Evolutionary conservation across 1,140 invertebrate genomes (phyloP).

Genomic region (Tetragonula clypearis): DNA sequence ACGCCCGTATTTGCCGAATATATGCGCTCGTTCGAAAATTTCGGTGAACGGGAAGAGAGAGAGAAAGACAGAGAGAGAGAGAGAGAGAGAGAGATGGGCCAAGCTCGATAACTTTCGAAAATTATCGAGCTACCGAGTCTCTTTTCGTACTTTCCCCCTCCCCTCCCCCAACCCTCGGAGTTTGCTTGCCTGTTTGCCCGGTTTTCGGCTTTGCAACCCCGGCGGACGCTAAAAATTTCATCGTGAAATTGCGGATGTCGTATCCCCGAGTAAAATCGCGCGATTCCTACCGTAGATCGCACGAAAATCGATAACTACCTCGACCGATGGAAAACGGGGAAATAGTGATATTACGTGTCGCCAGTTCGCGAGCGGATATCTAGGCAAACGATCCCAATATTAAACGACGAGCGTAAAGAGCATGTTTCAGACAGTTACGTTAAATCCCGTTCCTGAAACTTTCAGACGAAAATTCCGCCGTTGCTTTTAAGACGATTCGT

Average conservation of each 20-base stretch:
- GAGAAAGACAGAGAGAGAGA: too few species aligned
- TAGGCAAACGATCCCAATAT: not conserved
- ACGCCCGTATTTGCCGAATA: slow-evolving; percentile 18
- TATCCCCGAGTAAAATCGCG: slow-evolving; percentile 2
- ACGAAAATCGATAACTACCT: not conserved
- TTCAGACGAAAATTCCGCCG: not conserved
- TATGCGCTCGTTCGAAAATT: slow-evolving; percentile 16
- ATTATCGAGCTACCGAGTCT: slow-evolving; percentile 17
- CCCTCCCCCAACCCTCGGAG: not conserved
- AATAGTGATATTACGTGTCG: not conserved
- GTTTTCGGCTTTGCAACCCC: not conserved
- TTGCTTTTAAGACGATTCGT: not conserved
- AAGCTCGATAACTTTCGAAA: slow-evolving; percentile 24
- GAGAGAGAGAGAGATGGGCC: too few species aligned
- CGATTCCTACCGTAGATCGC: not conserved
- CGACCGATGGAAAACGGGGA: not conserved
- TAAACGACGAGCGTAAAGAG: not conserved
- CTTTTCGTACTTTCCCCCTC: not conserved
- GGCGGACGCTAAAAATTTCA: slow-evolving; percentile 15
- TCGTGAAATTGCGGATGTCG: slow-evolving; percentile 22
- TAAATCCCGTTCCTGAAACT: not conserved
- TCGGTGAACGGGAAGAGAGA: not conserved
- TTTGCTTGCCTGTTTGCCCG: not conserved
- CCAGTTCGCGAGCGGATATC: not conserved
- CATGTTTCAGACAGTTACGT: not conserved